Evolutionary conservation across 2,888 invertebrate genomes (phyloP).

Genomic region (Chloroclystis v-ata): DNA sequence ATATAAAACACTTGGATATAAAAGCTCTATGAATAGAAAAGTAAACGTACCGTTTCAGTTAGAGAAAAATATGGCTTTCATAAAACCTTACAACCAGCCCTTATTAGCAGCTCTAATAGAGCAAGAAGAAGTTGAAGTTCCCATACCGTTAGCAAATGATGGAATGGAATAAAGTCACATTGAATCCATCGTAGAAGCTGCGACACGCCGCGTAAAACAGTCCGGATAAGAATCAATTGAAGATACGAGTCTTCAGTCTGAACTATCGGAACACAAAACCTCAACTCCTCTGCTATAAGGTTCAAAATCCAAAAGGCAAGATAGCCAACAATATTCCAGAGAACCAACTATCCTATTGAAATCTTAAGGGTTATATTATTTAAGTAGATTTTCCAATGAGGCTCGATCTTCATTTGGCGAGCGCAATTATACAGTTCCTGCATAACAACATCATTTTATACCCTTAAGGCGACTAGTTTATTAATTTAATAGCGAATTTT

Average conservation of each 20-base stretch:
- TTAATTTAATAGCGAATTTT: constrained; percentile 30
- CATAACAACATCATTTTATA: constrained; percentile 39
- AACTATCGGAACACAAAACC: not conserved
- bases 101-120: too few species aligned
- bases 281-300: not conserved
- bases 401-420: constrained; percentile 32
- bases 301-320: not conserved
- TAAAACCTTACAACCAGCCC: too few species aligned
- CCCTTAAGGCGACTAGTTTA: constrained; percentile 27
- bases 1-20: too few species aligned
- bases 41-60: too few species aligned
- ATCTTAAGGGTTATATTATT: constrained; percentile 43
- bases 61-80: too few species aligned
- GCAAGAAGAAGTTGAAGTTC: constrained; percentile 41
- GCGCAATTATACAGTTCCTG: constrained; percentile 36
- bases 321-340: constrained; percentile 44
- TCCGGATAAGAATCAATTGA: constrained; percentile 67
- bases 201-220: constrained; percentile 69
- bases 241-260: constrained; percentile 61
- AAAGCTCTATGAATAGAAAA: not conserved
- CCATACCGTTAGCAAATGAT: constrained; percentile 34
- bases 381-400: constrained; percentile 31
- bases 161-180: constrained; percentile 32
- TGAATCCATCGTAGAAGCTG: constrained; percentile 50
- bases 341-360: constrained; percentile 41